phyloP scores from a whole-genome alignment of 92 coral and sea anemone genomes.

The Paragorgia papillata region DNA sequence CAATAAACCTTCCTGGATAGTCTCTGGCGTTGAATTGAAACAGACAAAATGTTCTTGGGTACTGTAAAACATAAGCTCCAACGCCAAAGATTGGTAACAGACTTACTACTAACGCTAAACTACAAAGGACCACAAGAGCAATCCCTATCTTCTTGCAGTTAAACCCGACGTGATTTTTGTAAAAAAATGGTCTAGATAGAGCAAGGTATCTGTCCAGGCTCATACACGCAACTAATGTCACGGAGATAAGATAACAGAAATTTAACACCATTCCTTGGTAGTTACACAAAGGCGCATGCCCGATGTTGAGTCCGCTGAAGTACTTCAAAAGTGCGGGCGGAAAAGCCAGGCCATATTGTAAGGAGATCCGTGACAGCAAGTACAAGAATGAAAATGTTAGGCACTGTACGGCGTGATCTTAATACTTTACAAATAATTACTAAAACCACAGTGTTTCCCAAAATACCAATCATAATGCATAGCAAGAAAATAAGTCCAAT shows the following conservation, averaged over 20 bases:
- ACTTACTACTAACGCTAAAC: conserved; percentile 67
- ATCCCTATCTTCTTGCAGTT: conserved; percentile 78
- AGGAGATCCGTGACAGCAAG: conserved; percentile 87
- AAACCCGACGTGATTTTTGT: conserved; percentile 71
- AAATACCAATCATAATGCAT: conserved; percentile 67
- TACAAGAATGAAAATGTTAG: conserved; percentile 77
- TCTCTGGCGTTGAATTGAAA: conserved; percentile 84
- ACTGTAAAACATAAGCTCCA: conserved; percentile 80
- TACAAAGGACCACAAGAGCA: conserved; percentile 65
- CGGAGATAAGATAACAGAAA: conserved; percentile 67
- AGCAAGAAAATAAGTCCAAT: conserved; percentile 72
- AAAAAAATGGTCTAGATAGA: conserved; percentile 81
- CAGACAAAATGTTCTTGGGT: conserved; percentile 94
- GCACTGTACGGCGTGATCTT: conserved; percentile 80
- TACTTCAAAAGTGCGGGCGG: conserved; percentile 87
- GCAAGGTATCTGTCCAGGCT: conserved; percentile 86
- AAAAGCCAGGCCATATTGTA: conserved; percentile 70
- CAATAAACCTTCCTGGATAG: conserved; percentile 71
- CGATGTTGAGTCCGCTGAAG: conserved; percentile 71
- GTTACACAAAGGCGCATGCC: conserved; percentile 81
- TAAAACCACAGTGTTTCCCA: conserved; percentile 76
- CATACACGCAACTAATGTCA: conserved; percentile 77
- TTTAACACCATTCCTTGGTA: conserved; percentile 80
- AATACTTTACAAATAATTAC: conserved; percentile 74
- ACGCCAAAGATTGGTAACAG: conserved; percentile 88